Percentiles rank a stretch among this genome's conserved stretches.
phyloP scores from a whole-genome alignment of 2,888 invertebrate species.

The Julus scanicus region DNA sequence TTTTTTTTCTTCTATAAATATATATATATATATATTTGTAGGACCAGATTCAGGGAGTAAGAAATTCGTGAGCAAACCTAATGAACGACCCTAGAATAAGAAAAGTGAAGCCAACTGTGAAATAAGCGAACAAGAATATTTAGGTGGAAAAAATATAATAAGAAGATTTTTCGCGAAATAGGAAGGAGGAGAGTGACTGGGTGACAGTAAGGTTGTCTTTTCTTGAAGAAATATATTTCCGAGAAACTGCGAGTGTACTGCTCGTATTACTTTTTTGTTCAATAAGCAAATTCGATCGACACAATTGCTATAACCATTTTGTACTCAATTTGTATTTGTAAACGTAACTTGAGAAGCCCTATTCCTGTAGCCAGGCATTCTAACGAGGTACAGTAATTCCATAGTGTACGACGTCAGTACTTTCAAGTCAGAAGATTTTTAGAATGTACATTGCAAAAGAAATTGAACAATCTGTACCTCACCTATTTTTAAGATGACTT shows the following conservation, averaged over 20 bases:
- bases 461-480: no score
- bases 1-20: neutral
- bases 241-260: neutral
- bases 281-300: slow-evolving; percentile 24
- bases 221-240: neutral
- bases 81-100: slow-evolving; percentile 30
- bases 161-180: neutral
- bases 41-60: neutral
- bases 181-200: neutral
- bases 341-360: neutral
- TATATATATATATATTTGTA: neutral
- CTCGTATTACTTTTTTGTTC: slow-evolving; percentile 20
- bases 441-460: no score
- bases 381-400: no score
- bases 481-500: no score
- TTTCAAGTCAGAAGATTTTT: no score
- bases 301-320: neutral
- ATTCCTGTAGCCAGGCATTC: neutral
- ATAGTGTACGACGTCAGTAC: no score
- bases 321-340: neutral
- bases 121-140: slow-evolving; percentile 1
- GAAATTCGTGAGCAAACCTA: neutral
- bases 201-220: neutral
- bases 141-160: slow-evolving; percentile 4
- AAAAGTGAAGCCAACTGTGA: slow-evolving; percentile 30